Conservation (phyloP, 2,797 vertebrate species). For the Arvicola amphibius region DNA sequence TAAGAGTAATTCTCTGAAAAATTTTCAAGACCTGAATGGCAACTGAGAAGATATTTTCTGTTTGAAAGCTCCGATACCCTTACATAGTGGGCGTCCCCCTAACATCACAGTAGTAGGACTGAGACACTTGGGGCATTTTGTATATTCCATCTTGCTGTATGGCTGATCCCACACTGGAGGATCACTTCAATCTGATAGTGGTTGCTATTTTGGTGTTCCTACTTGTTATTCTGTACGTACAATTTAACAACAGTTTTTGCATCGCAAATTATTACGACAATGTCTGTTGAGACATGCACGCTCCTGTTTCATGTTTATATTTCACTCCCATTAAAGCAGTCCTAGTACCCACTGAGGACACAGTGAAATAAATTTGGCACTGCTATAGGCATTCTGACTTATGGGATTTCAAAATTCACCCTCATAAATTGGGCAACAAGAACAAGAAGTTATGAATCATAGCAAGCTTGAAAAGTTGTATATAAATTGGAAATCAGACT, state of each 20-base stretch:
- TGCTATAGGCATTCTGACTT: background rate
- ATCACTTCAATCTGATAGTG: background rate
- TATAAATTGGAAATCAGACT: conserved; percentile 36
- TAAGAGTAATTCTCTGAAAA: background rate
- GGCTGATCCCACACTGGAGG: background rate
- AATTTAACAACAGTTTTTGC: background rate
- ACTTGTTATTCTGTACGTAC: background rate
- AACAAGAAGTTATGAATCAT: conserved; percentile 36
- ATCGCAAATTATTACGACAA: background rate
- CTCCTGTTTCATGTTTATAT: background rate
- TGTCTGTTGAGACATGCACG: background rate
- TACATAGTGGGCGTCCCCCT: background rate
- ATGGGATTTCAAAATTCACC: conserved; percentile 21
- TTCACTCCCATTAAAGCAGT: background rate
- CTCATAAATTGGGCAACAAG: conserved; percentile 7
- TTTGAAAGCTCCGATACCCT: background rate
- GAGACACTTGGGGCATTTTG: background rate
- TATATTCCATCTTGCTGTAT: background rate
- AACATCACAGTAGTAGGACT: background rate
- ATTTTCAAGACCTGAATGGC: background rate
- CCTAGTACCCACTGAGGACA: background rate
- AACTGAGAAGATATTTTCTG: background rate
- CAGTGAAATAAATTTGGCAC: conserved; percentile 1
- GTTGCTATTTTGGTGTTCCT: background rate
- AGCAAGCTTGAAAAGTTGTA: background rate